Evolutionary conservation across 2,888 invertebrate genomes (phyloP), one percentile per base, ranked within the genome.

Genomic region (Acanthosepion esculentum): DNA sequence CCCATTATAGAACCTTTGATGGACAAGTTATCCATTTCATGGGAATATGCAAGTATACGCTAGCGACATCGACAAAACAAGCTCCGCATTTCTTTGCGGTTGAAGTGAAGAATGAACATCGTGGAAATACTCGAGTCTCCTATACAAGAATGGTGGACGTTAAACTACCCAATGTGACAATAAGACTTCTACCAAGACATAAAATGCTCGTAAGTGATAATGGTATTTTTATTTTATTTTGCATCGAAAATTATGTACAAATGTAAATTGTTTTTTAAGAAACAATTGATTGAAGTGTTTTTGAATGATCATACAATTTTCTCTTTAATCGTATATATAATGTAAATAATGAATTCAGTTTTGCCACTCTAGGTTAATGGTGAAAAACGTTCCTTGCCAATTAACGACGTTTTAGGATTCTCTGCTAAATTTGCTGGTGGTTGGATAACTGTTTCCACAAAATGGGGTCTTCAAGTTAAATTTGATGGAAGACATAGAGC

Each of bases 1-100:
- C 97, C 15, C 97, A 97, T 94, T 97, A 96, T 95, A 95, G 95
- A 41, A 97, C 97, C 10, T 97, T 96, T 95, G 97, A 97, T 94
- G 96, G 96, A 8, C 96, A 96, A 93, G 95, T 95, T 95, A 96
- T 96, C 92, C 95, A 96, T 95, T 97, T 96, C 94, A 95, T 95
- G 95, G 96, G 97, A 64, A 96, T 96, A 4, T 97, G 97, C 94
- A 97, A 96, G 93, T 97, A 97, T 95, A 96, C 96, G 12, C 95
- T 96, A 95, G 96, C 96, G 10, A 94, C 96, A 94, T 95, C 94
- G n/a, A 92, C 96, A 10, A 96, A 96, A 91, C 94, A 55, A 26
- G 48, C 94, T 15, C 95, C 95, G 53, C 41, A 94, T 5, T 92
- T 95, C 2, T 96, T 96, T 95, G 94, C 95, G 23, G 95, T 96